Conservation (phyloP, 2,888 invertebrate genomes). For the Drosophila parthenogenetica region DNA sequence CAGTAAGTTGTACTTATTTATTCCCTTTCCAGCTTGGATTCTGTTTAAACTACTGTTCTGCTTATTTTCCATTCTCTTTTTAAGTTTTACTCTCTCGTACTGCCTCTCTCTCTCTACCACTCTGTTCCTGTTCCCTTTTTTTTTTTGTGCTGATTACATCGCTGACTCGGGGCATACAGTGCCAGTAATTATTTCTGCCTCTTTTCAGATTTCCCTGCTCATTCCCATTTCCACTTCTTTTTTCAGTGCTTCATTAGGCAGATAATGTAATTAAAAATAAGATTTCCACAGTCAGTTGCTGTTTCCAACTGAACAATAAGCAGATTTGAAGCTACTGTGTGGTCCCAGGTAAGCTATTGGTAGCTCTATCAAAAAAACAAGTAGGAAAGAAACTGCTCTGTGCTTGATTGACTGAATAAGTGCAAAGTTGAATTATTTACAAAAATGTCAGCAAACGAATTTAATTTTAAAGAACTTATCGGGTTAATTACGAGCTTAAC, state of each 20-base stretch:
- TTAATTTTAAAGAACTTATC: too few relatives aligned
- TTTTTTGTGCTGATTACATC: conserved; percentile 70
- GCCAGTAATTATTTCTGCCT: conserved; percentile 69
- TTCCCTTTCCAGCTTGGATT: conserved; percentile 2
- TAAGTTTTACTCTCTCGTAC: neutral
- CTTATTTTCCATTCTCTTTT: neutral
- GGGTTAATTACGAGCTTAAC: too few relatives aligned
- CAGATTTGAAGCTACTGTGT: conserved; percentile 47
- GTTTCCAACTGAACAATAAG: conserved; percentile 25
- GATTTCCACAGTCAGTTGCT: conserved; percentile 8
- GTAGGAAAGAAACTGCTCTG: conserved; percentile 14
- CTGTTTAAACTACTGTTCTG: neutral
- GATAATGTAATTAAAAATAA: conserved; percentile 75
- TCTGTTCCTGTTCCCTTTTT: neutral
- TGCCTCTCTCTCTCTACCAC: neutral
- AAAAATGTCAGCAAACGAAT: too few relatives aligned
- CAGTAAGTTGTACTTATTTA: neutral
- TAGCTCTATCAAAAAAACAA: too few relatives aligned
- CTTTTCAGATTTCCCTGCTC: conserved; percentile 46
- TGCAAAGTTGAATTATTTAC: too few relatives aligned
- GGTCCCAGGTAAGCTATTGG: conserved; percentile 53
- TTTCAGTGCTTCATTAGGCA: conserved; percentile 71
- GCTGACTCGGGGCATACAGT: conserved; percentile 55
- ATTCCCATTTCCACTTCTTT: conserved; percentile 38
- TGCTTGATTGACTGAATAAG: neutral